Conservation (phyloP, 2,797 vertebrate species). For the Hippocampus kuda region DNA sequence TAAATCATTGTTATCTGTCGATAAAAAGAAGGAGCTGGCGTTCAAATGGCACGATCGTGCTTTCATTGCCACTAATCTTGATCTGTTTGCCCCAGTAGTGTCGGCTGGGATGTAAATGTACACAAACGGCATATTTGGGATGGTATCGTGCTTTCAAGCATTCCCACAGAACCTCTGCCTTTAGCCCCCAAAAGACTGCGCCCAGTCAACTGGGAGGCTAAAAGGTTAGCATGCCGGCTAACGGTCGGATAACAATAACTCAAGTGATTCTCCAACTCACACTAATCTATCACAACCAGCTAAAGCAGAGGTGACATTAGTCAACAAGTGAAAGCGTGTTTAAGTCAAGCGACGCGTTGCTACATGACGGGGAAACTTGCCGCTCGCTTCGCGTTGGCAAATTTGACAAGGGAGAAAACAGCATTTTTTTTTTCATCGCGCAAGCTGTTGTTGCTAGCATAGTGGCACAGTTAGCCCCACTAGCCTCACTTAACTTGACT, state of each 20-base stretch:
- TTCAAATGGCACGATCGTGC: background rate
- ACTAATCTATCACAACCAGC: accelerated
- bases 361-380: conserved; percentile 14
- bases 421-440: conserved; percentile 26
- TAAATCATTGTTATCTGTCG: background rate
- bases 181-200: conserved; percentile 42
- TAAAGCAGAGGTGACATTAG: background rate
- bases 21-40: conserved; percentile 16
- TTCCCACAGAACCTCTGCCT: conserved; percentile 10
- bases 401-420: conserved; percentile 42
- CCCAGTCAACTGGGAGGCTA: conserved; percentile 36
- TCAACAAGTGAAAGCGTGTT: accelerated
- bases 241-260: conserved; percentile 52
- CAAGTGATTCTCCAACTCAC: conserved; percentile 18
- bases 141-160: background rate
- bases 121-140: background rate
- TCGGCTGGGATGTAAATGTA: background rate
- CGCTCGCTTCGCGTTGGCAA: conserved; percentile 29
- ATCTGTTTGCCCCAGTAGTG: background rate
- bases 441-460: conserved; percentile 50
- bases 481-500: conserved; percentile 37
- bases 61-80: background rate
- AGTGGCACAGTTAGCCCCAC: conserved; percentile 30
- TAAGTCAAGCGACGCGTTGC: background rate
- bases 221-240: conserved; percentile 52